These are phyloP conservation scores for Drosophila flavopinicola DNA, from an alignment of 2,888 invertebrate genomes.

Conservation along the genomic window DNA sequence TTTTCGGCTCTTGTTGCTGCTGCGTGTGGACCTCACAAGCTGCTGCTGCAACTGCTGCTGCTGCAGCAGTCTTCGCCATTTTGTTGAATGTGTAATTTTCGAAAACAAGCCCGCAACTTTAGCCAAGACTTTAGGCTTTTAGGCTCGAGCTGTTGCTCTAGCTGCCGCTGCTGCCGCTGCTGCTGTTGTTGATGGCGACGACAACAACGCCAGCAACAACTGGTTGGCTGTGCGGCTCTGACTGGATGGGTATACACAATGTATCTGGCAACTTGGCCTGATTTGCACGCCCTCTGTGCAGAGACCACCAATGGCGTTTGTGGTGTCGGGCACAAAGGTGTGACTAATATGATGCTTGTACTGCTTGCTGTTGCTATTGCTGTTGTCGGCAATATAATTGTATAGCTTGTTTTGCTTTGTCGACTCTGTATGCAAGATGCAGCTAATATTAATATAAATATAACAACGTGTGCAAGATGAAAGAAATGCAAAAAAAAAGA, in stretches of 20 bases:
- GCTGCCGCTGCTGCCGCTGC: constrained; percentile 20
- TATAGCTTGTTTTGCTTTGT: neutral
- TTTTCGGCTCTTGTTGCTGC: constrained; percentile 34
- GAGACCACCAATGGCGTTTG: constrained; percentile 67
- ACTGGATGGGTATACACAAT: constrained; percentile 27
- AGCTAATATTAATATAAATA: no score
- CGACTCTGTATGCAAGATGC: no score
- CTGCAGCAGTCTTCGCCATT: constrained; percentile 54
- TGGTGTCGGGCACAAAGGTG: constrained; percentile 56
- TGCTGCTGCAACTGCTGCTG: constrained; percentile 25
- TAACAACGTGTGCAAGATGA: no score
- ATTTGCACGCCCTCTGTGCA: constrained; percentile 63
- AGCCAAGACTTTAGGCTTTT: constrained; percentile 17
- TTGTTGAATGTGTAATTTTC: constrained; percentile 67
- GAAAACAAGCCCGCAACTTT: constrained; percentile 38
- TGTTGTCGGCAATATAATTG: constrained; percentile 20
- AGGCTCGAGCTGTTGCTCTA: constrained; percentile 5
- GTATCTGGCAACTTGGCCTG: constrained; percentile 56
- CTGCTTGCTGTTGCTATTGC: constrained; percentile 11
- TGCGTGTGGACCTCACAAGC: constrained; percentile 74
- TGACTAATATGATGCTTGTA: constrained; percentile 53
- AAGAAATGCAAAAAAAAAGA: no score
- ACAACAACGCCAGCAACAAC: constrained; percentile 28
- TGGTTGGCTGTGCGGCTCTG: constrained; percentile 1
- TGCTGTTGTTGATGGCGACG: constrained; percentile 20